phyloP scores from a whole-genome alignment of 53 echinoderm and acorn worm species.

The Echinarachnius parma region DNA sequence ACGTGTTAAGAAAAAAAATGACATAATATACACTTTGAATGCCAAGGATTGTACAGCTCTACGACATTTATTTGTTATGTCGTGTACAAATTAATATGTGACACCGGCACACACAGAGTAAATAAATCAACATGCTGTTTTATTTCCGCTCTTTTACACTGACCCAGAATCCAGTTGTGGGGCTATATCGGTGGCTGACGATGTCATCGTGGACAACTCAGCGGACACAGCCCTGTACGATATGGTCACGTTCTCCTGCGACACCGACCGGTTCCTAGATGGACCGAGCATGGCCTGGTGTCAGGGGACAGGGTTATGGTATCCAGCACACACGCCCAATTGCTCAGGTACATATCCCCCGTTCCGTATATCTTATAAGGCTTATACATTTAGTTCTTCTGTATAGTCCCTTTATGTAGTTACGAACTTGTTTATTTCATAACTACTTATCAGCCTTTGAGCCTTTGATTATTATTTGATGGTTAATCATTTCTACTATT shows the following conservation, averaged over 20 bases:
- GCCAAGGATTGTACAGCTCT: no score
- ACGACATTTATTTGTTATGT: no score
- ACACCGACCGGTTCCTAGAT: constrained; percentile 6
- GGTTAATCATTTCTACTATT: no score
- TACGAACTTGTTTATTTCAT: background rate
- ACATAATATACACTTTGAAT: no score
- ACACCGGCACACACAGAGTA: no score
- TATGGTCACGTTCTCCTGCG: constrained; percentile 23
- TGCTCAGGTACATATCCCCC: constrained; percentile 15
- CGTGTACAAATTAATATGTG: no score
- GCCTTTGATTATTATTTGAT: background rate
- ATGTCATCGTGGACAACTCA: background rate
- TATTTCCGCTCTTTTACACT: no score
- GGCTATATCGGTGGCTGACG: background rate
- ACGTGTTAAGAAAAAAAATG: no score
- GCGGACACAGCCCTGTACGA: background rate
- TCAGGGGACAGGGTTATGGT: constrained; percentile 19
- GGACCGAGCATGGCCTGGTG: constrained; percentile 32
- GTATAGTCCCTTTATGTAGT: background rate
- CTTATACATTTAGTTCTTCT: background rate
- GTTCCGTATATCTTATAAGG: background rate
- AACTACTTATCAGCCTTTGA: background rate
- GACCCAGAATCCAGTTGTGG: constrained; percentile 17
- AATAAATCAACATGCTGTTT: no score
- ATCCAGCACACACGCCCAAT: background rate